Evolutionary conservation across 2,888 invertebrate species (phyloP), one percentile per base, ranked within the genome.

Genomic region (Strigamia maritima): DNA sequence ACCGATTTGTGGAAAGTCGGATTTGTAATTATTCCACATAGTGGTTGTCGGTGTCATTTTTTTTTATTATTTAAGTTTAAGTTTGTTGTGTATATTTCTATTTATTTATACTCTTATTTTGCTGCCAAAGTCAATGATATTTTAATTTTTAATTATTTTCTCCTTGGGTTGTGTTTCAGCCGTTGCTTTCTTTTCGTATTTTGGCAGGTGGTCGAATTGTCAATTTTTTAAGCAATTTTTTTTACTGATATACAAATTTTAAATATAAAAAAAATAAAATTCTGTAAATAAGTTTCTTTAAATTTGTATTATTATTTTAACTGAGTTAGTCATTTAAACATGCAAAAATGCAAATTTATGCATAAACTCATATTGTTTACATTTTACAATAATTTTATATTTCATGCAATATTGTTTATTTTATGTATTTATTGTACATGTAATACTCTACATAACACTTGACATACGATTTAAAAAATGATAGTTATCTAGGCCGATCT

Each of bases 1-100:
- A 16, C 70, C 26, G 28, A 28, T 70, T 70, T 70, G 70, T 26
- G 70, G 70, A 70, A n/a, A 70, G 28, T 70, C 70, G 70, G 70
- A 28, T 70, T 24, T 70, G 28, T 70, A 70, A 70, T 70, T 70
- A 70, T 70, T 70, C 70, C 70, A 26, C 70, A n/a, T 54, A 54
- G 19, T n/a, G 54, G 54, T 54, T 54, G 54, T 54, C 19, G 54
- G 54, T 54, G 54, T 19, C 19, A 54, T 19, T 54, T 54, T 54
- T 54, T 54, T 54, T 19, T 4, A 44, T 54, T 54, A n/a, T n/a
- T 35, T 35, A 44, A 38, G 10, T 8, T 44, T 44, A 44, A 44
- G 2, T 44, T 70, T 70, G 70, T 70, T 70, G 70, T 70, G 24
- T 28, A 70, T 70, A 70, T 28, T 70, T 70, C 70, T 70, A 70